Conservation (phyloP, 2,888 invertebrate species). For the Sisyra nigra region DNA sequence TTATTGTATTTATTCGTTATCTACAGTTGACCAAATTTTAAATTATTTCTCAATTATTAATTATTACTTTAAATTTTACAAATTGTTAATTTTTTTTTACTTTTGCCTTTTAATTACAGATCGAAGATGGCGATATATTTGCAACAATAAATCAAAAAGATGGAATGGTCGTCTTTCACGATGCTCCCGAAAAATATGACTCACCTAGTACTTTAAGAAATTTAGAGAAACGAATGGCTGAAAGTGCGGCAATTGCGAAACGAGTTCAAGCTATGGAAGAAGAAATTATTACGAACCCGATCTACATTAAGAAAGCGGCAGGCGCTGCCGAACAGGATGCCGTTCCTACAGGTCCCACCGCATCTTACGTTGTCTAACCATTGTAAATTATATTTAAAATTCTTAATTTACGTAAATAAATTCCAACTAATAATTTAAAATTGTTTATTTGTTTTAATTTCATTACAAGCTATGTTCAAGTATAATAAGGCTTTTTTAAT, state of each 20-base stretch:
- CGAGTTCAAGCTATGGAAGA: conserved; percentile 87
- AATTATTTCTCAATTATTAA: conserved; percentile 1
- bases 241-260: conserved; percentile 76
- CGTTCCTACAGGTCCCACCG: conserved; percentile 5
- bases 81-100: not conserved
- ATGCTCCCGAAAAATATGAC: conserved; percentile 90
- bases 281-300: conserved; percentile 83
- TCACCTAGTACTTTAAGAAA: conserved; percentile 75
- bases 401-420: not conserved
- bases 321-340: conserved; percentile 15
- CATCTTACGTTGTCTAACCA: conserved; percentile 8
- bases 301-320: conserved; percentile 32
- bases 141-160: conserved; percentile 95
- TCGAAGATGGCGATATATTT: conserved; percentile 92
- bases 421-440: not conserved
- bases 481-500: too few relatives aligned
- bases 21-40: not conserved
- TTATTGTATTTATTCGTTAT: not conserved
- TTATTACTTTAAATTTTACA: not conserved
- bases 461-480: too few relatives aligned
- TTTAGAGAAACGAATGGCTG: conserved; percentile 71
- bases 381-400: not conserved
- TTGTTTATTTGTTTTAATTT: not conserved
- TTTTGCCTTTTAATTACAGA: conserved; percentile 36
- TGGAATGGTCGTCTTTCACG: conserved; percentile 94